Conservation (phyloP, 2,113 vertebrate species). For the Cercocebus atys region DNA sequence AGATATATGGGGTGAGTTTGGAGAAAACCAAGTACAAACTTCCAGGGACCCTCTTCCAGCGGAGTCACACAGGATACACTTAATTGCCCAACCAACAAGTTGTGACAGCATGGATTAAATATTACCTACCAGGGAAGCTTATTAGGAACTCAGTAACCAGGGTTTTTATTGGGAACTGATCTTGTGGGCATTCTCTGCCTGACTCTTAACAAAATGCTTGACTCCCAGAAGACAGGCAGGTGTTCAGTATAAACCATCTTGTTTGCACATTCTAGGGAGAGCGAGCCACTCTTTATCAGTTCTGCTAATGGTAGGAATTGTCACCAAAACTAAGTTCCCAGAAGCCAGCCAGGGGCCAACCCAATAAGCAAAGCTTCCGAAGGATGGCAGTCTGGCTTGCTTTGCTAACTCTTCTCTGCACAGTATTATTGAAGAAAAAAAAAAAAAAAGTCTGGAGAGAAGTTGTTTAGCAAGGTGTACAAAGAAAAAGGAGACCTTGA, state of each 20-base stretch:
- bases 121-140: background rate
- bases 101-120: background rate
- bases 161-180: background rate
- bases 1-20: background rate
- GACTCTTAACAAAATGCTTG: background rate
- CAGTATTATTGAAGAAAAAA: background rate
- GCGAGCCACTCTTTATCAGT: background rate
- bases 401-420: background rate
- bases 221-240: background rate
- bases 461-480: background rate
- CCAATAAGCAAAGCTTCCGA: background rate
- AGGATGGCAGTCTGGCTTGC: background rate
- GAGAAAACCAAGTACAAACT: background rate
- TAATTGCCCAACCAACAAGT: background rate
- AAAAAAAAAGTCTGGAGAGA: background rate
- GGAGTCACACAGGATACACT: background rate
- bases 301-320: background rate
- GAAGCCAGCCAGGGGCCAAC: background rate
- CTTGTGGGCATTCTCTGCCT: background rate
- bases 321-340: background rate
- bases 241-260: background rate
- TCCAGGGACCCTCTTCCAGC: background rate
- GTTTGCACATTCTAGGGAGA: background rate
- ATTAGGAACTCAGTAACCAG: background rate
- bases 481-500: background rate